phyloP scores from a whole-genome alignment of 2,797 vertebrate genomes.

The Bothrops alternatus region DNA sequence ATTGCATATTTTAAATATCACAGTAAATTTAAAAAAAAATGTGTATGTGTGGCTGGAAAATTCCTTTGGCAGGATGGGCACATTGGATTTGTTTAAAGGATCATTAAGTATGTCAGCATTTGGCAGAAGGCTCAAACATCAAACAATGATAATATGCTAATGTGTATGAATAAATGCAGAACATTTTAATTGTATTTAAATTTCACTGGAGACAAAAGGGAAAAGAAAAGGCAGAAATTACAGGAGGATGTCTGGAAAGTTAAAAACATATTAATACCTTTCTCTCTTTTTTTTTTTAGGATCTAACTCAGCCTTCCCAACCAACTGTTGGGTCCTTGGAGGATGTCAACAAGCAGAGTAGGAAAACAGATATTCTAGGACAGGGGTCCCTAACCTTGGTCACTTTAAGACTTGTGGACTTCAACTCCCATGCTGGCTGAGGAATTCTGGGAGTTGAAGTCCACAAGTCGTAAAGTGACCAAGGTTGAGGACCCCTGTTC shows the following conservation, averaged over 20 bases:
- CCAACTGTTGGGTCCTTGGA: not conserved
- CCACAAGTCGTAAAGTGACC: no score
- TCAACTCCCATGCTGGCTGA: no score
- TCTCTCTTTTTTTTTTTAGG: not conserved
- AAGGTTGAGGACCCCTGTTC: no score
- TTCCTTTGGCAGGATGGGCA: not conserved
- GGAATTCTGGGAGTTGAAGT: no score
- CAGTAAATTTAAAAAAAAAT: not conserved
- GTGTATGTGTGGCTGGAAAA: not conserved
- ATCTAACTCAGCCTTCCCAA: not conserved
- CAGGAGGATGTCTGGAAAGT: not conserved
- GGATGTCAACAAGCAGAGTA: not conserved
- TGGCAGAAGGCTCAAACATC: not conserved
- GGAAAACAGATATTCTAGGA: not conserved
- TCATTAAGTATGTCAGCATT: not conserved
- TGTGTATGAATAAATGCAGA: not conserved
- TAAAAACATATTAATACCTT: not conserved
- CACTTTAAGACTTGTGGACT: no score
- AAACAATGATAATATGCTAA: not conserved
- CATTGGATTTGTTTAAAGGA: not conserved
- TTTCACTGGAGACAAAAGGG: not conserved
- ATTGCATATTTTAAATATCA: not conserved
- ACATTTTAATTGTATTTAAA: not conserved
- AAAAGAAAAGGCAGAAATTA: not conserved
- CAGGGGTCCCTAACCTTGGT: not conserved